Evolutionary conservation across 2,888 invertebrate genomes (phyloP), one percentile per base, ranked within the genome.

Genomic region (Frankliniella fusca): DNA sequence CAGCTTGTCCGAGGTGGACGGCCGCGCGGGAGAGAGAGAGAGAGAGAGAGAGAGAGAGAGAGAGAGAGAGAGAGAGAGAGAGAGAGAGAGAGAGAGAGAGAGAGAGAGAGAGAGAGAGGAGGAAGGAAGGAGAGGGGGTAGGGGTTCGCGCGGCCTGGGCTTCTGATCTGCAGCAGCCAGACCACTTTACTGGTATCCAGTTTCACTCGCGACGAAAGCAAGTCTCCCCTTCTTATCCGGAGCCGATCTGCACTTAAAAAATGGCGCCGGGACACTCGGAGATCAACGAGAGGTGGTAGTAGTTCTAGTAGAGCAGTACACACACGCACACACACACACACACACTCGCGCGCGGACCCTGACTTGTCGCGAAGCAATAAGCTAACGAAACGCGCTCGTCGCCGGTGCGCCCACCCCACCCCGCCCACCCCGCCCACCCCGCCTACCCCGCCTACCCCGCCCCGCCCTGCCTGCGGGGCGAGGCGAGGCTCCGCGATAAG

Each of bases 111-210:
- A 23, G n/a, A 70, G 70, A 27, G 70, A 27, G 8, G 12, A 27
- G 61, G 54, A 12, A 12, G 54, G 54, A 20, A 12, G 10, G 54
- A 54, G 54, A 54, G 54, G 18, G 2, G 54, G 15, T 3, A 15
- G 54, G 54, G 18, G 54, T 3, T 18, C 54, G 54, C 54, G 54
- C 15, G 11, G 61, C 61, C 61, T 7, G 61, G 61, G 61, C 61
- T 61, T 38, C 38, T 38, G 70, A 70, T 23, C 23, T 23, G 61
- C 61, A 38, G 38, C 18, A 18, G 61, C 70, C 9, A 76, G 70
- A 76, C 70, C 70, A 76, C 70, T 76, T 76, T 76, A 76, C 70
- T 23, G 23, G 70, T 76, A 76, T 76, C 70, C 70, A 76, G 70
- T 76, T 76, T 76, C 70, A 76, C 27, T 61, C 70, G 27, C 70